Evolutionary conservation across 2,797 vertebrate genomes (phyloP), one percentile per base, ranked within the genome.

Genomic region (Tapera naevia): DNA sequence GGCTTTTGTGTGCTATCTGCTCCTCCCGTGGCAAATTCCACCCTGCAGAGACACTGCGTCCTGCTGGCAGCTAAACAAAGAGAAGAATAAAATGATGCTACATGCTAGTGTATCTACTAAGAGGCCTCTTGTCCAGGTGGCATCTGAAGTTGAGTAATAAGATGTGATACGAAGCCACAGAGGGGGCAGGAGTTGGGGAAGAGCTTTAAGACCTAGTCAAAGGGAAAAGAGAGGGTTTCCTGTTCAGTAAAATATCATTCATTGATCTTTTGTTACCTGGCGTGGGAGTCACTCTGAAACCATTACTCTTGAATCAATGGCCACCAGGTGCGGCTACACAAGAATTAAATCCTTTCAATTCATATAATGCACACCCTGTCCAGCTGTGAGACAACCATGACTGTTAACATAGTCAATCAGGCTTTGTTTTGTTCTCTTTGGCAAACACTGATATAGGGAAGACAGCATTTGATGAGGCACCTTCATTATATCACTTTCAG

Each of bases 351-450:
- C n/a, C 48, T 37, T 48, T 54, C 3, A 11, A 15, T 32, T 39
- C 7, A 3, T 15, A 13, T 10, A 22, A 19, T 4, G 30, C 45
- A 10, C 9, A 11, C 4, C 25, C 22, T 0, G 0, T 9, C 25
- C 33, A 23, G 73, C 60, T 54, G 58, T 4, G 24, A 73, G 54
- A 37, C 28, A 30, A 23, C 60, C 56, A 70, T 46, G 30, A 16
- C 54, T 84, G 66, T 32, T 21, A 9, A 8, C 0, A 3, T 7
- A 13, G 33, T 17, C 45, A 30, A 32, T 3, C 32, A 66, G 46
- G 32, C 57, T 50, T 45, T 17, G 64, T 37, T 54, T 57, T 60
- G 17, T 60, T 24, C 30, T 4, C 25, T 78, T 45, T 51, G 30
- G 30, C 39, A 65, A 50, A 37, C n/a, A 24, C 1, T 22, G 9